Evolutionary conservation across 2,113 vertebrate genomes (phyloP).

Genomic region (Perccottus glenii): DNA sequence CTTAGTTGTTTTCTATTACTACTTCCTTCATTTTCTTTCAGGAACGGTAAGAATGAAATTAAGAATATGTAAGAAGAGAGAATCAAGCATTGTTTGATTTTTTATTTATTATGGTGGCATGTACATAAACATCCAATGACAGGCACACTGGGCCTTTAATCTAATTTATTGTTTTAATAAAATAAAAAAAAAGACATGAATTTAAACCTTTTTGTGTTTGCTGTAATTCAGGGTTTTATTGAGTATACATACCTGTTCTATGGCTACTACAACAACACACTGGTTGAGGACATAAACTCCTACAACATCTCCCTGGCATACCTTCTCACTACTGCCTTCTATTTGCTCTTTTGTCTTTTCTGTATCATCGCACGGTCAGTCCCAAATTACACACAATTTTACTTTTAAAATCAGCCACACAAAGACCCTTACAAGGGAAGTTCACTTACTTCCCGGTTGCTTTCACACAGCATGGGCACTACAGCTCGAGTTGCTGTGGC

Average conservation of each 20-base stretch:
- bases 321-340: constrained; percentile 78
- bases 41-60: constrained; percentile 79
- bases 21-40: constrained; percentile 84
- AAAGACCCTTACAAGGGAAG: neutral
- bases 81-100: neutral
- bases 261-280: constrained; percentile 83
- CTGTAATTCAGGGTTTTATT: constrained; percentile 82
- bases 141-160: too few relatives aligned
- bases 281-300: constrained; percentile 38
- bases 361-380: constrained; percentile 84
- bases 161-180: too few relatives aligned
- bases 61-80: neutral
- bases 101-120: too few relatives aligned
- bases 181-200: neutral
- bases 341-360: constrained; percentile 81
- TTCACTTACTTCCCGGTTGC: constrained; percentile 14
- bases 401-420: neutral
- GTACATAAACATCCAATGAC: too few relatives aligned
- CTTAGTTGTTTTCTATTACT: constrained; percentile 75
- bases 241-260: constrained; percentile 89
- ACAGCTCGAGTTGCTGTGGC: constrained; percentile 80
- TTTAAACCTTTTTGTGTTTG: neutral
- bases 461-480: constrained; percentile 77
- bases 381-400: neutral
- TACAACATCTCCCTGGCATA: constrained; percentile 86